Evolutionary conservation across 2,888 invertebrate species (phyloP).

Genomic region (Euplexia lucipara): DNA sequence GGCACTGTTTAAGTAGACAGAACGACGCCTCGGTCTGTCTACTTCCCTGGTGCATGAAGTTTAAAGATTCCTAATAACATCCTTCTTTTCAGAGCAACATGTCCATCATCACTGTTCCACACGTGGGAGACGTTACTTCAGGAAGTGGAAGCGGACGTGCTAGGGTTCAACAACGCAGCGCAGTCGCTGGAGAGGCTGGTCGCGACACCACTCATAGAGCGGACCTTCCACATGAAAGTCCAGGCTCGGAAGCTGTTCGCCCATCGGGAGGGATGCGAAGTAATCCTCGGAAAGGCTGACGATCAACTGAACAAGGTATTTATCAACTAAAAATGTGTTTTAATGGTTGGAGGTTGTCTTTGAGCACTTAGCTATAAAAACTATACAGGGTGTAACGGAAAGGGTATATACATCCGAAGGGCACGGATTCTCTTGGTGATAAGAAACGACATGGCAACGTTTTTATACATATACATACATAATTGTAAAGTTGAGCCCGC

Average conservation of each 20-base stretch:
- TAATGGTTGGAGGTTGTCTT: neutral
- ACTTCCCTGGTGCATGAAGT: neutral
- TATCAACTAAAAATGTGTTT: neutral
- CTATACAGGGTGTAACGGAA: too few relatives aligned
- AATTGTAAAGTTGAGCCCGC: too few relatives aligned
- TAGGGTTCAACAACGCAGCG: conserved; percentile 96
- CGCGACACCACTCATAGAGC: conserved; percentile 95
- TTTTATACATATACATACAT: too few relatives aligned
- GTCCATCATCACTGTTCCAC: conserved; percentile 95
- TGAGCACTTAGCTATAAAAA: neutral
- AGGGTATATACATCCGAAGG: too few relatives aligned
- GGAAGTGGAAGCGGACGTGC: conserved; percentile 97
- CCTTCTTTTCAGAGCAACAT: conserved; percentile 92
- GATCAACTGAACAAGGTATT: conserved; percentile 89
- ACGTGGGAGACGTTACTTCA: conserved; percentile 97
- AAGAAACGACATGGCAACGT: too few relatives aligned
- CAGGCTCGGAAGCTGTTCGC: conserved; percentile 97
- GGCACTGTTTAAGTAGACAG: neutral
- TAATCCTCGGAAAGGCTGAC: conserved; percentile 95
- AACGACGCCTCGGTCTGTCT: neutral
- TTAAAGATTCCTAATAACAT: neutral
- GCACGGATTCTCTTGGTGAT: too few relatives aligned
- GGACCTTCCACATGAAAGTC: conserved; percentile 97
- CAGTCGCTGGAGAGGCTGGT: conserved; percentile 94
- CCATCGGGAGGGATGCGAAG: conserved; percentile 97